A percentile compares a stretch with the other conserved stretches of the same genome.
These are phyloP conservation scores for Galaxias olidus DNA, from an alignment of 2,797 vertebrate species.

Conservation along the genomic window DNA sequence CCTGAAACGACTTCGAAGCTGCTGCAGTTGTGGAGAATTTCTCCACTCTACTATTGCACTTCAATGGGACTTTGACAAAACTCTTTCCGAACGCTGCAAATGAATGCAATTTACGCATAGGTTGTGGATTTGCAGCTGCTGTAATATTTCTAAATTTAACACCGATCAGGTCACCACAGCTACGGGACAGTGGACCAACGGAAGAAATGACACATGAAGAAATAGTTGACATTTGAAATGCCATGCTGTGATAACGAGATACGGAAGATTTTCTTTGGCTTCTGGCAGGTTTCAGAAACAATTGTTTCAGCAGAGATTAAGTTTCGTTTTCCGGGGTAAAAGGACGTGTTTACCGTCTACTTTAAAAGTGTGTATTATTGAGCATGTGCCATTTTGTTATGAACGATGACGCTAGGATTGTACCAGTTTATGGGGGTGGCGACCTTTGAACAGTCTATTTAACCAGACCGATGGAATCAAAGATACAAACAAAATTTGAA, in stretches of 20 bases:
- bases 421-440: conserved; percentile 48
- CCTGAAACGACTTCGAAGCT: conserved; percentile 42
- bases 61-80: conserved; percentile 15
- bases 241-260: conserved; percentile 51
- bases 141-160: conserved; percentile 53
- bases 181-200: conserved; percentile 27
- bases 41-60: conserved; percentile 24
- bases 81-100: conserved; percentile 5
- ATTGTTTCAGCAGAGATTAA: not conserved
- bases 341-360: not conserved
- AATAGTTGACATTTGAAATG: conserved; percentile 57
- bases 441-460: not conserved
- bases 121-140: conserved; percentile 20
- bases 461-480: not conserved
- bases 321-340: conserved; percentile 51
- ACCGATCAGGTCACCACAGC: conserved; percentile 34
- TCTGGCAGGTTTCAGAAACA: not conserved
- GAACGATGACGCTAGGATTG: conserved; percentile 34
- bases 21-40: conserved; percentile 44
- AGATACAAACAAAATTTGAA: too few species aligned
- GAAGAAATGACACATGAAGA: conserved; percentile 37
- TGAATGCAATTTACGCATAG: conserved; percentile 6
- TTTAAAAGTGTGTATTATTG: not conserved
- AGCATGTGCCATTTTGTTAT: conserved; percentile 58
- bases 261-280: not conserved